Percentiles rank a stretch among this genome's conserved stretches.
These are phyloP conservation scores for Pelusios castaneus DNA, from an alignment of 2,113 vertebrate species.

Conservation along the genomic window DNA sequence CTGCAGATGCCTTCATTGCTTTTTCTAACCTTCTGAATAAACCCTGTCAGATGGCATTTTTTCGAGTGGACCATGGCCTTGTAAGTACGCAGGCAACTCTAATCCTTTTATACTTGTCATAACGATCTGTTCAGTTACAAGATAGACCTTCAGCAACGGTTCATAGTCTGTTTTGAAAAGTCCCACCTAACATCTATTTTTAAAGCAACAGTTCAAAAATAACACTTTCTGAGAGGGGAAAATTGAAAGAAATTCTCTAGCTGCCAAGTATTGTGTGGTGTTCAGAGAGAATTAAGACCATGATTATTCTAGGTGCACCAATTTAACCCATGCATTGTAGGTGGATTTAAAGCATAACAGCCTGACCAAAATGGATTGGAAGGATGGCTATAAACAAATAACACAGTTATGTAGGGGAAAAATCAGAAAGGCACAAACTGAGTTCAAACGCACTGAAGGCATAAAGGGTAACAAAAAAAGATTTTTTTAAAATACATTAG, in stretches of 20 bases:
- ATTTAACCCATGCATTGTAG: neutral
- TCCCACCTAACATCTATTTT: neutral
- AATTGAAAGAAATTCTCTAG: neutral
- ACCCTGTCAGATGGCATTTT: slow-evolving; percentile 98
- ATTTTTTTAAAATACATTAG: too few species aligned
- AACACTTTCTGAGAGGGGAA: neutral
- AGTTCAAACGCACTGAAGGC: too few species aligned
- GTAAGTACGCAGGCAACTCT: slow-evolving; percentile 79
- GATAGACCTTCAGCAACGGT: rapidly evolving
- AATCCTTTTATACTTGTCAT: neutral
- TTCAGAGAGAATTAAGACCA: neutral
- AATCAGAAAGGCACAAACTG: too few species aligned
- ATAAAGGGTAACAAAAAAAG: too few species aligned
- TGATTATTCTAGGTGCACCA: neutral
- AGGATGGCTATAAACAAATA: too few species aligned
- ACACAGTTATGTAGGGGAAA: too few species aligned
- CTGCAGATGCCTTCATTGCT: slow-evolving; percentile 95
- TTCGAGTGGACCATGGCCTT: slow-evolving; percentile 97
- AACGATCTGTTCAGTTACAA: neutral
- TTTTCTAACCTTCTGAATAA: slow-evolving; percentile 98
- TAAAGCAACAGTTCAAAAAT: neutral
- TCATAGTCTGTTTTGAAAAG: neutral
- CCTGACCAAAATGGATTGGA: neutral
- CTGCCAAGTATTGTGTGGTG: neutral
- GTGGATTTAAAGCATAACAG: neutral